Percentiles rank a stretch among this genome's conserved stretches.
Evolutionary conservation across 2,113 vertebrate genomes (phyloP).

Genomic region (Xenotilapia flavipinnis): DNA sequence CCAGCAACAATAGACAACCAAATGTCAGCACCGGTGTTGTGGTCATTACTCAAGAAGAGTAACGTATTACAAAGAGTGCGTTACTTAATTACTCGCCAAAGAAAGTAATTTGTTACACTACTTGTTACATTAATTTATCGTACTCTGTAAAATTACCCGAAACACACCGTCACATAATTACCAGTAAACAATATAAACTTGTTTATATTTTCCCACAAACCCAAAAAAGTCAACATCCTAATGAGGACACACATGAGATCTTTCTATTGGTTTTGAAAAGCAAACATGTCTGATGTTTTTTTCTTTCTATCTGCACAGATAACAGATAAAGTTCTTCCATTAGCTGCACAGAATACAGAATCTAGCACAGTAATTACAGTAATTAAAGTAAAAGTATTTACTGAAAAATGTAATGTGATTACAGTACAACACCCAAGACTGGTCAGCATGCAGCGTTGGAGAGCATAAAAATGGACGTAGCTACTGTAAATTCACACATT

Average conservation of each 20-base stretch:
- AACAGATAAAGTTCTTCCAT: background rate
- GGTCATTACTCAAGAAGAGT: background rate
- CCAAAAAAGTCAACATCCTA: accelerated
- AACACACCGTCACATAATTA: background rate
- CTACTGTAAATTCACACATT: too few relatives aligned
- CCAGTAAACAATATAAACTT: background rate
- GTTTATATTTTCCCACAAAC: background rate
- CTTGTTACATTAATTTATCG: background rate
- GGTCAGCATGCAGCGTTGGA: too few relatives aligned
- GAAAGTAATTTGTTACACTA: background rate
- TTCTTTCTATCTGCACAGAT: background rate
- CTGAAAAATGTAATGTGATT: background rate
- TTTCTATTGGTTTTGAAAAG: background rate
- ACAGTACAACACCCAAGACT: accelerated
- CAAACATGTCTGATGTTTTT: accelerated
- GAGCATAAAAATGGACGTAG: too few relatives aligned
- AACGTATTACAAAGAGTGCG: accelerated
- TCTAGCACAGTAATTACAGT: background rate
- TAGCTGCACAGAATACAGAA: accelerated
- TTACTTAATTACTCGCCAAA: accelerated
- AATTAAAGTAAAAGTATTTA: background rate
- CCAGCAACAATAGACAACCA: background rate
- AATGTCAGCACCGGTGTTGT: accelerated
- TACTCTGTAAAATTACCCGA: accelerated
- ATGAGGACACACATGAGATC: accelerated